These are phyloP conservation scores for Stictonetta naevosa DNA, from an alignment of 2,113 vertebrate genomes.

Conservation along the genomic window DNA sequence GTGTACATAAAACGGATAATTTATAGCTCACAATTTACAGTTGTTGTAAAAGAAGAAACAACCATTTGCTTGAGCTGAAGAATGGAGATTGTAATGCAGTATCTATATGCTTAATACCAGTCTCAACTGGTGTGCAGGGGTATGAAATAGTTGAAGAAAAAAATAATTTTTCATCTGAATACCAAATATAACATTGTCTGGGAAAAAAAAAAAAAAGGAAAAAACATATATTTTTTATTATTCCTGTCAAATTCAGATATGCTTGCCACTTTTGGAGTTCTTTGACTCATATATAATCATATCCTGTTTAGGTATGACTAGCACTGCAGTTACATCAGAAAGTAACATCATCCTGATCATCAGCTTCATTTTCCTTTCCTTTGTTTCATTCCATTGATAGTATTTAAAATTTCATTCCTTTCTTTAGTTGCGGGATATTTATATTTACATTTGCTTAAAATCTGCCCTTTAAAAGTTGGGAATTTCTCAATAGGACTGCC, in stretches of 20 bases:
- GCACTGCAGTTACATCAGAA: background rate
- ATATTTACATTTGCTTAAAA: background rate
- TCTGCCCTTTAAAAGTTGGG: background rate
- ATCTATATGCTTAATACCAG: background rate
- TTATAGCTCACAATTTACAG: background rate
- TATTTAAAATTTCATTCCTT: background rate
- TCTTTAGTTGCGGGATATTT: background rate
- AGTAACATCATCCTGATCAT: background rate
- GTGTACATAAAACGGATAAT: background rate
- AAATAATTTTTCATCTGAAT: background rate
- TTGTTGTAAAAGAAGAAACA: background rate
- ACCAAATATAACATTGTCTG: background rate
- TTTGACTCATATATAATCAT: background rate
- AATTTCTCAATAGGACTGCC: background rate
- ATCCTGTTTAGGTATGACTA: background rate
- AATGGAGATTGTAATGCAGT: background rate
- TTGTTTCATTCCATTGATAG: background rate
- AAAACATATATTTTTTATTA: background rate
- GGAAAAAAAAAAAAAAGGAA: background rate
- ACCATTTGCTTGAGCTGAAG: background rate
- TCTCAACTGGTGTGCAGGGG: fast-evolving
- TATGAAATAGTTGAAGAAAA: background rate
- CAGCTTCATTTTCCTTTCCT: background rate
- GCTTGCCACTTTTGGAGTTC: background rate
- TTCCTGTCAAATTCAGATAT: background rate